These are phyloP conservation scores for Idaea dimidiata DNA, from an alignment of 2,888 invertebrate genomes.

Conservation along the genomic window DNA sequence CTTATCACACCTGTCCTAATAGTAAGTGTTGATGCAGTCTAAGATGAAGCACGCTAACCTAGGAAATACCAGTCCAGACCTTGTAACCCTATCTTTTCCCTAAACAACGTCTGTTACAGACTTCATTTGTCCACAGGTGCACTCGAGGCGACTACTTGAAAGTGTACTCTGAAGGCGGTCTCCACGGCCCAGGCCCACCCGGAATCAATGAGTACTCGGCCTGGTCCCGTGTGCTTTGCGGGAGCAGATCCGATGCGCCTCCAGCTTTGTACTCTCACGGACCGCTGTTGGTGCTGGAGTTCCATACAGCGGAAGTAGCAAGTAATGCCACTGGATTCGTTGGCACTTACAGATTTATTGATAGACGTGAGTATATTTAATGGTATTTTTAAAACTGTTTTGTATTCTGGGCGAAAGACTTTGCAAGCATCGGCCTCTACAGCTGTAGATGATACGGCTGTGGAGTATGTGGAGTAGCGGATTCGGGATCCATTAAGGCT, in stretches of 20 bases:
- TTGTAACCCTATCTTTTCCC: no score
- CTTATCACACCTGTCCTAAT: no score
- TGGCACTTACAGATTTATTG: constrained; percentile 88
- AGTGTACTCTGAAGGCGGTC: constrained; percentile 88
- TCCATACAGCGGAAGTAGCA: constrained; percentile 81
- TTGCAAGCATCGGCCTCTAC: no score
- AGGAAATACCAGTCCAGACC: no score
- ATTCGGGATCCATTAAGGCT: no score
- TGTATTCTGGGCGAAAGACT: neutral
- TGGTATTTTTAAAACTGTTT: constrained; percentile 9
- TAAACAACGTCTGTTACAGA: neutral
- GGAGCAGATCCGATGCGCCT: constrained; percentile 85
- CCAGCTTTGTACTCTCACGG: constrained; percentile 88
- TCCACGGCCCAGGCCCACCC: constrained; percentile 84
- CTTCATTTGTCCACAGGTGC: constrained; percentile 81
- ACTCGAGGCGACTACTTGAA: constrained; percentile 87
- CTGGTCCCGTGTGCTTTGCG: constrained; percentile 88
- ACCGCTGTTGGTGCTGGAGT: constrained; percentile 86
- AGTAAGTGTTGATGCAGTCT: no score
- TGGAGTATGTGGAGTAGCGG: no score
- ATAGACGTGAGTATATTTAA: constrained; percentile 83
- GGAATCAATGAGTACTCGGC: constrained; percentile 88
- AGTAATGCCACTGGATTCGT: constrained; percentile 84
- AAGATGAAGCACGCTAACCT: no score
- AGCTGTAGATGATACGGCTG: no score